Base-by-base conservation (phyloP, 1,140 invertebrate genomes). In the Drosophila saltans region DNA sequence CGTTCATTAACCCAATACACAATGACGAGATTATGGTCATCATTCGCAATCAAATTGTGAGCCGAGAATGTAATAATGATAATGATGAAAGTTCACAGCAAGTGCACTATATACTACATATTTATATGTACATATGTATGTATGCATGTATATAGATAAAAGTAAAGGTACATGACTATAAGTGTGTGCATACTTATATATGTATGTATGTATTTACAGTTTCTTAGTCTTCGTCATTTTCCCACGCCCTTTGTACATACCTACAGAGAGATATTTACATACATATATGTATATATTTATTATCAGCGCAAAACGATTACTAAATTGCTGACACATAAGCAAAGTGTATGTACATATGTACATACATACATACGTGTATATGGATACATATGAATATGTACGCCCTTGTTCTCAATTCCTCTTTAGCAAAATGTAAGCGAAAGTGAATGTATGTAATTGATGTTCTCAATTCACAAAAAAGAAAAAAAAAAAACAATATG, bases 81-180 rank as follows among this genome's bases (percentile, higher is more conserved):
- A 9, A 52, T 52, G 43, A 78, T 71, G 60, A 75, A 16, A 16
- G 69, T 56, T 72, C 67, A 65, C 39, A 24, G n/a, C 33, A 41
- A 63, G 11, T 28, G 2, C 45, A 43, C 10, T 33, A n/a, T n/a
- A 66, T 30, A 28, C 43, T 21, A 58, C 5, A 59, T 24, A 63
- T 16, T n/a, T 16, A 69, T 39, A 45, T 56, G 45, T n/a, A 5
- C 21, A 60, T 55, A 59, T 57, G 40, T 28, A 59, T 40, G 41
- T 57, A 30, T 39, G 16, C 36, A 39, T 64, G 21, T 58, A 65
- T 63, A 40, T 56, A 57, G n/a, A 66, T 66, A 16, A 16, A 16
- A 16, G 58, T 30, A 30, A 30, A 30, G 28, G 33, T 36, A 36
- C 1, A 36, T 36, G 33, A 36, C 33, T 36, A 36, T 36, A 5